A percentile compares a stretch with the other conserved stretches of the same genome.
phyloP scores from a whole-genome alignment of 35 echinoderm and acorn worm species.

The Eucidaris tribuloides region DNA sequence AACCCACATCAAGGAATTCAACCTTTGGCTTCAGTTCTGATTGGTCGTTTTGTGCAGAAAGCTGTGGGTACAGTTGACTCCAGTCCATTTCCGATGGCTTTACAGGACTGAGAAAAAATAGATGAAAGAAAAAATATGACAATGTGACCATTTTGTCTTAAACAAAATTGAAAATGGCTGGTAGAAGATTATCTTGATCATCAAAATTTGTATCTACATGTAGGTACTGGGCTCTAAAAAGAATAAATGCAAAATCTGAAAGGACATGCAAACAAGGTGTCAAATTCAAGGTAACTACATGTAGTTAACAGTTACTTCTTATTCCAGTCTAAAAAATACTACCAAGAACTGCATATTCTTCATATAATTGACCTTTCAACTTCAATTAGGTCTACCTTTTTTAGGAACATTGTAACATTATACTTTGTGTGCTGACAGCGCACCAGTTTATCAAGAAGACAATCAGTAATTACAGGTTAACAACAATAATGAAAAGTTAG shows the following conservation, averaged over 20 bases:
- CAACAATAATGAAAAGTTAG: too few relatives aligned
- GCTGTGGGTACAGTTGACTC: constrained; percentile 71
- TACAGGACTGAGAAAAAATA: constrained; percentile 51
- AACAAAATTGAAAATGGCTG: too few relatives aligned
- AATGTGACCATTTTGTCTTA: background rate
- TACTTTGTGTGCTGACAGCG: too few relatives aligned
- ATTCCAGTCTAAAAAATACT: too few relatives aligned
- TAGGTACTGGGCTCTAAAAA: background rate
- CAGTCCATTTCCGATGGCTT: constrained; percentile 87
- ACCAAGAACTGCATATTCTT: too few relatives aligned
- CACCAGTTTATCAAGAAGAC: too few relatives aligned
- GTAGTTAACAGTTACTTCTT: too few relatives aligned
- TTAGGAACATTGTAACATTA: too few relatives aligned
- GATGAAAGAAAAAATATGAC: background rate
- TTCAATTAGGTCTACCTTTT: too few relatives aligned
- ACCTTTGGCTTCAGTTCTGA: constrained; percentile 6
- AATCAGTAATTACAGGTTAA: too few relatives aligned
- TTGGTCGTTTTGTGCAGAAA: background rate
- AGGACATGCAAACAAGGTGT: background rate
- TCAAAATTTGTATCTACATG: background rate
- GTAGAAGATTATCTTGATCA: background rate
- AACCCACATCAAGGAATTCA: constrained; percentile 85
- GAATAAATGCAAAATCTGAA: too few relatives aligned
- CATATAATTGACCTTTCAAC: too few relatives aligned
- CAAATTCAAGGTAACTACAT: background rate